Conservation (phyloP, 2,113 vertebrate species). For the Muntiacus reevesi region DNA sequence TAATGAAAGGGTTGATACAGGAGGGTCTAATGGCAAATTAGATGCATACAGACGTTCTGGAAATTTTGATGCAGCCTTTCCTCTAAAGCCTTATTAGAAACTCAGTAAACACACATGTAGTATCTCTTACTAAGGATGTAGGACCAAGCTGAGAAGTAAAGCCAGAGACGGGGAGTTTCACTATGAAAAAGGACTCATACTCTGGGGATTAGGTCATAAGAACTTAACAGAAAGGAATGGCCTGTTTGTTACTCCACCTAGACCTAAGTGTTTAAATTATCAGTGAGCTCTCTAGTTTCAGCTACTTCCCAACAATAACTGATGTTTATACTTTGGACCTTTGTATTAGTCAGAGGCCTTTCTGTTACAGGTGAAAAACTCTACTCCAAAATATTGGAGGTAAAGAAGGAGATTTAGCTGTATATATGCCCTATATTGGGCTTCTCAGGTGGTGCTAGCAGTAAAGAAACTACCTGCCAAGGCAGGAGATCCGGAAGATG, state of each 20-base stretch:
- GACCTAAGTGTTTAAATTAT: not conserved
- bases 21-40: not conserved
- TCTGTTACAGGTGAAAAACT: not conserved
- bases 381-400: not conserved
- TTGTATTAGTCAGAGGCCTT: not conserved
- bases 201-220: not conserved
- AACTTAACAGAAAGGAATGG: not conserved
- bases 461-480: not conserved
- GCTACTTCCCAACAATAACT: not conserved
- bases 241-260: not conserved
- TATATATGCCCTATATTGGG: not conserved
- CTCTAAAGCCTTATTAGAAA: not conserved
- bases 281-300: not conserved
- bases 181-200: not conserved
- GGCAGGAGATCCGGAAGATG: not conserved
- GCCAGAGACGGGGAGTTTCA: not conserved
- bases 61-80: not conserved
- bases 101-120: not conserved
- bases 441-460: not conserved
- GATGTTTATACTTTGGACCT: not conserved
- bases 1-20: not conserved
- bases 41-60: not conserved
- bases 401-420: not conserved
- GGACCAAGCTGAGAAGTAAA: not conserved
- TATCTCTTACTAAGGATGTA: not conserved